phyloP scores from a whole-genome alignment of 2,113 vertebrate genomes.

The Pelodiscus sinensis region DNA sequence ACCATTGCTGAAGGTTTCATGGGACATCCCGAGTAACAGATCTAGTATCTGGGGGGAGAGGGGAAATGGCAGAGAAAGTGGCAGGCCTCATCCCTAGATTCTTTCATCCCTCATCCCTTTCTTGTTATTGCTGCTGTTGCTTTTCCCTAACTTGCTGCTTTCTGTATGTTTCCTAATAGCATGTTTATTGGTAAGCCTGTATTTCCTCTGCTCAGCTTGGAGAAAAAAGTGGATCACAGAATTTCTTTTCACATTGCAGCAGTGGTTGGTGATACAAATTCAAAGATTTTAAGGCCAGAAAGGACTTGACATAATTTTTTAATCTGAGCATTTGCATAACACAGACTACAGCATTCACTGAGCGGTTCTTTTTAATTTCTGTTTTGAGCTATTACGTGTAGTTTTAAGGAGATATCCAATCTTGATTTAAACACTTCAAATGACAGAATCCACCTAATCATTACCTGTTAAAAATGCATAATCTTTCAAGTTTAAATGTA shows the following conservation, averaged over 20 bases:
- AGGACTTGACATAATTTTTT: not conserved
- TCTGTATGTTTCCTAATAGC: not conserved
- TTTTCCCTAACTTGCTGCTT: not conserved
- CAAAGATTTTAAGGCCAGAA: not conserved
- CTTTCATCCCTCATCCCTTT: too few relatives aligned
- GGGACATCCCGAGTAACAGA: not conserved
- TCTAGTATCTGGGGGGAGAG: rapidly evolving
- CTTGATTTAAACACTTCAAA: not conserved
- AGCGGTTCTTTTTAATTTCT: conserved; percentile 5
- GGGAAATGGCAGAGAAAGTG: not conserved
- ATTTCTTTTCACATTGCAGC: rapidly evolving
- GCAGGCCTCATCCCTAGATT: not conserved
- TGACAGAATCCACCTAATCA: not conserved
- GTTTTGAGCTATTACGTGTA: not conserved
- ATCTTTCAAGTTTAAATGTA: not conserved
- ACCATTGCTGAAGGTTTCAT: not conserved
- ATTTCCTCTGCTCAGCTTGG: not conserved
- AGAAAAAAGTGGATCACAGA: not conserved
- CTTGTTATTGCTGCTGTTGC: not conserved
- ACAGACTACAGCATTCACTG: not conserved
- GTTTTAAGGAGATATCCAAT: not conserved
- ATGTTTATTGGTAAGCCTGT: not conserved
- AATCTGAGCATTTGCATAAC: too few relatives aligned
- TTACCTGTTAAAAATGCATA: rapidly evolving
- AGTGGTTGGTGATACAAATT: not conserved